These are phyloP conservation scores for Siniperca obscura DNA, from an alignment of 2,797 vertebrate genomes.

Conservation along the genomic window DNA sequence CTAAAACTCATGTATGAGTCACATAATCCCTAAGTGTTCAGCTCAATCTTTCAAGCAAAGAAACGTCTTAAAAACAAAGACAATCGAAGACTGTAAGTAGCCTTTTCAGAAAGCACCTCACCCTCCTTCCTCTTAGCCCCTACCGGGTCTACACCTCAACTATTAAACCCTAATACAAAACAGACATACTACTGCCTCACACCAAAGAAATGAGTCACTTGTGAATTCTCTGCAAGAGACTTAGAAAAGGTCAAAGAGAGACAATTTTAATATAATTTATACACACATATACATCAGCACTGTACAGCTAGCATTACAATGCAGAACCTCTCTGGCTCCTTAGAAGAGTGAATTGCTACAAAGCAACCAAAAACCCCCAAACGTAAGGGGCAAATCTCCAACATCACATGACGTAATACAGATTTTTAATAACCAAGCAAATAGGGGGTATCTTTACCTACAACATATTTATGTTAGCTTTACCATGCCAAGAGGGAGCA, in stretches of 20 bases:
- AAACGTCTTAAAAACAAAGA: constrained; percentile 10
- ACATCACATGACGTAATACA: background rate
- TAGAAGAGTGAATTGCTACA: too few relatives aligned
- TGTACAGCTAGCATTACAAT: background rate
- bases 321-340: background rate
- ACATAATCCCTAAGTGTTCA: constrained; percentile 25
- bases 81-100: background rate
- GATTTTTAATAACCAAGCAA: background rate
- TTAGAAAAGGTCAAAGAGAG: constrained; percentile 26
- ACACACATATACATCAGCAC: constrained; percentile 10
- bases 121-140: background rate
- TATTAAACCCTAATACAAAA: background rate
- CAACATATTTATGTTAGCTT: background rate
- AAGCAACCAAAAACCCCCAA: background rate
- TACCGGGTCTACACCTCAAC: background rate
- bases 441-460: background rate
- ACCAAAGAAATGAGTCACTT: constrained; percentile 25
- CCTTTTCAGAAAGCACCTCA: constrained; percentile 11
- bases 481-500: background rate
- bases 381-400: background rate
- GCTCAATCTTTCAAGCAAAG: constrained; percentile 13
- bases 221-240: constrained; percentile 12
- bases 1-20: constrained; percentile 38
- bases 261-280: constrained; percentile 39
- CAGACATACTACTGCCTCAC: constrained; percentile 1